Percentiles rank a stretch among this genome's conserved stretches.
These are phyloP conservation scores for Lutjanus campechanus DNA, from an alignment of 2,797 vertebrate genomes.

Conservation along the genomic window DNA sequence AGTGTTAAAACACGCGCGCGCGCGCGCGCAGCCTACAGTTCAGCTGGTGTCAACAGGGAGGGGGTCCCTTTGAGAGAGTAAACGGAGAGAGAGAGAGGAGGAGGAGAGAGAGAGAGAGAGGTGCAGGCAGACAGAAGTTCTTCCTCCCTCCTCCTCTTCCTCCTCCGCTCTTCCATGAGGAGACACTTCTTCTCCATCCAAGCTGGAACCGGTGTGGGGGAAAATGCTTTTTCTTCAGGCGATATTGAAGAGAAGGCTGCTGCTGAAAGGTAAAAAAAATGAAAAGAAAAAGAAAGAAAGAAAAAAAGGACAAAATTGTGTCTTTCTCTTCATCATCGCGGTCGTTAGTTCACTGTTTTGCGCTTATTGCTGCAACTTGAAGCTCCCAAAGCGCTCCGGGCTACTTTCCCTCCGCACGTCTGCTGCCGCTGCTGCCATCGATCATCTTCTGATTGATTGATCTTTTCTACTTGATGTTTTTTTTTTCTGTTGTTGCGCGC, in stretches of 20 bases:
- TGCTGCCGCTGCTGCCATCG: conserved; percentile 5
- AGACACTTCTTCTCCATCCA: conserved; percentile 50
- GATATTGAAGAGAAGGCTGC: conserved; percentile 84
- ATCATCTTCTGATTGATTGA: conserved; percentile 7
- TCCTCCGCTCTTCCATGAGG: conserved; percentile 63
- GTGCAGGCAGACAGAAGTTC: conserved; percentile 44
- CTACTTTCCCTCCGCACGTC: neutral
- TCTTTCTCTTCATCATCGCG: neutral
- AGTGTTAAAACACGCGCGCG: conserved; percentile 1
- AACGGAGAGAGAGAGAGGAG: conserved; percentile 7
- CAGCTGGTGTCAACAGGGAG: conserved; percentile 55
- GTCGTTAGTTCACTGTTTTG: neutral
- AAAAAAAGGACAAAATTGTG: neutral
- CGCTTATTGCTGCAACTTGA: neutral
- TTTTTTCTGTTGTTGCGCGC: neutral
- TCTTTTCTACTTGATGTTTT: conserved; percentile 3
- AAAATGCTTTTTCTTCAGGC: conserved; percentile 88
- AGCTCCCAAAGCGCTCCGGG: neutral
- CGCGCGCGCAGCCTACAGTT: conserved; percentile 35
- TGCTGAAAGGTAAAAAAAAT: conserved; percentile 82
- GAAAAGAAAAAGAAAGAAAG: no score
- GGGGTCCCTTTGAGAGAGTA: conserved; percentile 3
- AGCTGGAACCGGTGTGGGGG: conserved; percentile 56
- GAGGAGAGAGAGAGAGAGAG: conserved; percentile 29
- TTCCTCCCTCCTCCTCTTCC: conserved; percentile 49